Conservation (phyloP, 2,113 vertebrate species). For the Vireo altiloquus region DNA sequence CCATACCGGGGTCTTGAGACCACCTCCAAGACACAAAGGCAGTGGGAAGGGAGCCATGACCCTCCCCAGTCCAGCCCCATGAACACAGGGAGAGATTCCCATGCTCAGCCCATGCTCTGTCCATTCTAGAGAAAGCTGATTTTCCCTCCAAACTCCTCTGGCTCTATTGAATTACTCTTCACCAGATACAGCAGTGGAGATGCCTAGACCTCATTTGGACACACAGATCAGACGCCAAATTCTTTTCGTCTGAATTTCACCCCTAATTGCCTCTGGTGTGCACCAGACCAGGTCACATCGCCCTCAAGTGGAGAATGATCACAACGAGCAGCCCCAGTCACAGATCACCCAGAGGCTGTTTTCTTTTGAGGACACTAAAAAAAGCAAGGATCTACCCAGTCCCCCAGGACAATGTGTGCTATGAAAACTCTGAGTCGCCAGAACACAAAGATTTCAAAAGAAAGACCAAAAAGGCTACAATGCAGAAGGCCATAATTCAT, state of each 20-base stretch:
- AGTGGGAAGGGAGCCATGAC: neutral
- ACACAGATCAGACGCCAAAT: neutral
- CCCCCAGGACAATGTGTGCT: neutral
- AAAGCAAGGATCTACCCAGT: neutral
- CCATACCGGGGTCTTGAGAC: neutral
- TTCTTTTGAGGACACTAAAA: neutral
- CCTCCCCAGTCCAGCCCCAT: neutral
- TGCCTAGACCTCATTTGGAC: neutral
- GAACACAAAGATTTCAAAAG: neutral
- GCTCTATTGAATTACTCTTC: neutral
- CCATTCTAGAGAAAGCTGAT: neutral
- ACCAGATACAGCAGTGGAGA: neutral
- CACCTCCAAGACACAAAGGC: neutral
- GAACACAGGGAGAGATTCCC: accelerated
- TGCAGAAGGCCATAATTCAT: neutral
- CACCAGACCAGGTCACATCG: neutral
- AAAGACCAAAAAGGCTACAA: neutral
- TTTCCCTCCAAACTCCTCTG: neutral
- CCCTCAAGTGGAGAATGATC: constrained; percentile 32
- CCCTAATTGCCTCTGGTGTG: neutral
- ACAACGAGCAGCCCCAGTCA: neutral
- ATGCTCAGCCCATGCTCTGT: neutral
- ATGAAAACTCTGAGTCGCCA: neutral
- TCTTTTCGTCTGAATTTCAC: neutral
- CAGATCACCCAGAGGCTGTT: accelerated